Evolutionary conservation across 2,888 invertebrate species (phyloP).

Genomic region (Phasia obesa): DNA sequence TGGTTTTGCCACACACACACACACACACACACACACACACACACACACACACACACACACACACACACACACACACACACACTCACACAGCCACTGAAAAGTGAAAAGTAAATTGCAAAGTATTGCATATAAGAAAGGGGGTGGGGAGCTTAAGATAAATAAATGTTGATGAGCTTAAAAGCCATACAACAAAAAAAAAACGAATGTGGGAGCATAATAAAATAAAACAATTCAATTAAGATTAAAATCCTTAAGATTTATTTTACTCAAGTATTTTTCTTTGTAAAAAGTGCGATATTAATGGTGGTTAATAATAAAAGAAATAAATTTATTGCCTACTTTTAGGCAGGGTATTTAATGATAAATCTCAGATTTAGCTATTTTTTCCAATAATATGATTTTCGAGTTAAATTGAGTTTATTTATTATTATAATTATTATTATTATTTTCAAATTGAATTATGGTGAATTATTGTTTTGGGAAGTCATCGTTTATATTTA

Average conservation of each 20-base stretch:
- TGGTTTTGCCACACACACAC: conserved; percentile 14
- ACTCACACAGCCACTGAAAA: no score
- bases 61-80: no score
- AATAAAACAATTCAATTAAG: conserved; percentile 39
- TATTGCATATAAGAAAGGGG: background rate
- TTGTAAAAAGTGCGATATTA: background rate
- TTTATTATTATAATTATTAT: no score
- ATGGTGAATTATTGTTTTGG: no score
- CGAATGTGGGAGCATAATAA: background rate
- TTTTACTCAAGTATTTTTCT: background rate
- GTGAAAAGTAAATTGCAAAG: background rate
- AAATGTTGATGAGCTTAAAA: conserved; percentile 30
- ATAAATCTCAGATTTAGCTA: background rate
- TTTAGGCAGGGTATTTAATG: background rate
- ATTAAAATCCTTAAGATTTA: conserved; percentile 30
- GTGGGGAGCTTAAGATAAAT: conserved; percentile 21
- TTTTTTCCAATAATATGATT: background rate
- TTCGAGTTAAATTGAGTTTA: background rate
- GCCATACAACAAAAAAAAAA: background rate
- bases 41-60: background rate
- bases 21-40: no score
- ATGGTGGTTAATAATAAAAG: background rate
- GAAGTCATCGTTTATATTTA: no score
- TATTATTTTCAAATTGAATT: no score
- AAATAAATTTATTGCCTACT: background rate